A percentile compares a stretch with the other conserved stretches of the same genome.
Conservation (phyloP, 1,140 invertebrate genomes). For the Drosophila seguyi region DNA sequence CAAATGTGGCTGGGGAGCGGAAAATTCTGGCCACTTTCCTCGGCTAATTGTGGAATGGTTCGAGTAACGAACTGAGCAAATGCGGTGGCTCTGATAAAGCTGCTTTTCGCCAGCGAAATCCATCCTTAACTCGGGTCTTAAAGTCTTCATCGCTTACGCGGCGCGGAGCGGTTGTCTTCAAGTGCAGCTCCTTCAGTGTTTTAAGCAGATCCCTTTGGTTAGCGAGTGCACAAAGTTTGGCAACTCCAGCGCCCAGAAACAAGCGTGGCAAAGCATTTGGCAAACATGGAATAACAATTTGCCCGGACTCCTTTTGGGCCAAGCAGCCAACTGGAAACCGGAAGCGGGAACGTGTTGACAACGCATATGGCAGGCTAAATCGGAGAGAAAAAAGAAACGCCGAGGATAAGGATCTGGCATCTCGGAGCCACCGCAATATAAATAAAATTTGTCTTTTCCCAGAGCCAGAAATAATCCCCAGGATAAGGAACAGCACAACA, state of each 20-base stretch:
- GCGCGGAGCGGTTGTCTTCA: neutral
- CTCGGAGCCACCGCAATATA: slow-evolving; percentile 57
- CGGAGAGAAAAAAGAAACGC: neutral
- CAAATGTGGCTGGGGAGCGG: slow-evolving; percentile 48
- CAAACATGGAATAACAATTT: slow-evolving; percentile 80
- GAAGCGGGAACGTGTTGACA: slow-evolving; percentile 58
- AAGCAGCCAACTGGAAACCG: slow-evolving; percentile 52
- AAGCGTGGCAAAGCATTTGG: slow-evolving; percentile 77
- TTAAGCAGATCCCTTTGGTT: slow-evolving; percentile 6
- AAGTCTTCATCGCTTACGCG: slow-evolving; percentile 3
- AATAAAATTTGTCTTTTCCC: slow-evolving; percentile 73
- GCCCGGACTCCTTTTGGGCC: slow-evolving; percentile 49
- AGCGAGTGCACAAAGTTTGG: slow-evolving; percentile 46
- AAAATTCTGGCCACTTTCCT: slow-evolving; percentile 49
- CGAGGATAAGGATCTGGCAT: slow-evolving; percentile 24
- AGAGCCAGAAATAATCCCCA: slow-evolving; percentile 67
- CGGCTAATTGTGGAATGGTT: slow-evolving; percentile 47
- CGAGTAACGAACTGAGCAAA: slow-evolving; percentile 43
- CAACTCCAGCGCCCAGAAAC: slow-evolving; percentile 46
- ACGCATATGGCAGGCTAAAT: slow-evolving; percentile 50
- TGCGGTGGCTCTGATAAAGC: slow-evolving; percentile 21
- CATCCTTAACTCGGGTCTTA: slow-evolving; percentile 14
- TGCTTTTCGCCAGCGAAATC: neutral
- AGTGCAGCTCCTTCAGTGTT: slow-evolving; percentile 21
- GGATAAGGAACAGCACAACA: slow-evolving; percentile 36